Base-by-base conservation (phyloP, 2,113 vertebrate species). In the Mola mola region DNA sequence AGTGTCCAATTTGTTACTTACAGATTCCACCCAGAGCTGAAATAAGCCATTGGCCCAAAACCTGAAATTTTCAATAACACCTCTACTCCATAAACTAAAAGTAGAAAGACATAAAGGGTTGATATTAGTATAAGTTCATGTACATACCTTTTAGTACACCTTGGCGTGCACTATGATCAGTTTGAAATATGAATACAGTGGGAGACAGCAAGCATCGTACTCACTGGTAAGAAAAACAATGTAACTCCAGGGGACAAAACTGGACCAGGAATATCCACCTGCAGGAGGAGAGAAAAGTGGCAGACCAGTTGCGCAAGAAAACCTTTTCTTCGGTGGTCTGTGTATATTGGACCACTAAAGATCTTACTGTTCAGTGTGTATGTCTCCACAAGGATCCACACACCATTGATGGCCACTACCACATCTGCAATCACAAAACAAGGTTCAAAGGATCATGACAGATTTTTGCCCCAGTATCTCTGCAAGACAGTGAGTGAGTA, bases 21-120 rank as follows among this genome's bases (percentile, higher is more conserved):
- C 97, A 98, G 91, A 81, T 99, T 98, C 97, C 97, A 99, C 1
- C 96, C 96, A 0, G 96, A 98, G 69, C 95, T 96, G 89, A 98
- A 93, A 87, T 99, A 99, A 46, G 94, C 93, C 12, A 96, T 25
- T 0, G 96, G 97, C 7, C 96, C 97, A 87, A 99, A 86, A 37
- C 97, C 97, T 0, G 94, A 92, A 36, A 95, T 90, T 87, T 99
- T 98, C 84, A 99, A 76, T 63, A 98, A 88, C 58, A 98, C 93
- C 86, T 99, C 97, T 47, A 95, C 93, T 0, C 94, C 96, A 26
- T 98, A 99, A 75, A 92, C 91, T 92, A 29, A 48, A 82, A 52
- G 55, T 8, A 29, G 10, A 51, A 53, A n/a, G n/a, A 82, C 41
- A 82, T 67, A 1, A 10, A 63, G 51, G 61, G 20, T 44, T 43